Base-by-base conservation (phyloP, 2,797 vertebrate species). In the Gymnoscopelus braueri region DNA sequence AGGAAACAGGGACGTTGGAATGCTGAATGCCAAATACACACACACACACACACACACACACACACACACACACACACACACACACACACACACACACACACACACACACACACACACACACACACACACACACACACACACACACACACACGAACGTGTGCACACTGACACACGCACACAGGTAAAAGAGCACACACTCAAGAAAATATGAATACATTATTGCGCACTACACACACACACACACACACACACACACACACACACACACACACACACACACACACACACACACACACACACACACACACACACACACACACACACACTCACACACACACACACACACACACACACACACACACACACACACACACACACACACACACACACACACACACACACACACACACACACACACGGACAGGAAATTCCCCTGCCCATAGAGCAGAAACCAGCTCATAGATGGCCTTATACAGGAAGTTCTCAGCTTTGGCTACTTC, bases 401-500 rank as follows among this genome's bases (percentile, higher is more conserved):
- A 58, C 55, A 29, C 69, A 50, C 58, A 60, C 60, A 63, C 48
- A 15, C 61, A 32, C 70, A 35, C 53, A 32, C 39, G 55, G 8
- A 14, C 10, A 35, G 75, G 77, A 85, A 87, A 75, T 82, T 75
- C 50, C 55, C 71, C 71, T 79, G 82, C 83, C 80, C 80, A 72
- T 66, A 69, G 70, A 72, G 72, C 76, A 85, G 65, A 71, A 75
- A 60, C 79, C 71, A 71, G 80, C 70, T 74, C 67, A 75, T 87
- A 78, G 82, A 92, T 88, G 78, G 88, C 83, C 78, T 80, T 67
- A 87, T 87, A 85, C 89, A 92, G 92, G 93, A 94, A 90, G 89
- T 92, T 93, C 92, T 93, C 92, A 89, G 88, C 90, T 86, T 78
- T 88, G 88, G 87, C 89, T 74, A 69, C 85, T 92, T 94, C 94